Conservation (phyloP, 2,113 vertebrate species). For the Choloepus hoffmanni region DNA sequence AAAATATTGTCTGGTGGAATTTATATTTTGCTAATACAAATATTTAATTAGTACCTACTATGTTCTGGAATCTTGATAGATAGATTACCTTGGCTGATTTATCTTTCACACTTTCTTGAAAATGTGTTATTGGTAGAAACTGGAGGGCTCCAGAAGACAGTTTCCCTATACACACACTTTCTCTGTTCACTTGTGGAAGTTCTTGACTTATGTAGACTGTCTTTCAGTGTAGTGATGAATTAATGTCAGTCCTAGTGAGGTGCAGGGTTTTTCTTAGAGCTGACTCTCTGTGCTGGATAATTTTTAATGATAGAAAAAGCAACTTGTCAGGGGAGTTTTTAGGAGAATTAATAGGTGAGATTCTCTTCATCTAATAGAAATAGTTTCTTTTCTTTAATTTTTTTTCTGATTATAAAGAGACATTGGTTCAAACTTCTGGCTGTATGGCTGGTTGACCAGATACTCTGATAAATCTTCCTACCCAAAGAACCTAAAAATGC, state of each 20-base stretch:
- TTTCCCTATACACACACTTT: neutral
- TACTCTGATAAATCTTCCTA: neutral
- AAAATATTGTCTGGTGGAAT: neutral
- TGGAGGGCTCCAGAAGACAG: neutral
- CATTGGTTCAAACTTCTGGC: neutral
- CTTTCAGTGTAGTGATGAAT: neutral
- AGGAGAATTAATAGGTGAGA: neutral
- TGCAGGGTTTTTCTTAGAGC: neutral
- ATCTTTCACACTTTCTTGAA: neutral
- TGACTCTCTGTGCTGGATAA: neutral
- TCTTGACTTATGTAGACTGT: neutral
- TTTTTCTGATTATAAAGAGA: constrained; percentile 37
- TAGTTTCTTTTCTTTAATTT: neutral
- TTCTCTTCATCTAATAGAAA: neutral
- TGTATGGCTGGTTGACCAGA: neutral
- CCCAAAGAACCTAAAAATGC: neutral
- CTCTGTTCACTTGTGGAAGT: neutral
- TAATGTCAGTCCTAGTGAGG: neutral
- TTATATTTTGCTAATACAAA: neutral
- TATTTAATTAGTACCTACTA: neutral
- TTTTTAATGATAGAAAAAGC: neutral
- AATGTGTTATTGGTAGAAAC: neutral
- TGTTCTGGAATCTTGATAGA: neutral
- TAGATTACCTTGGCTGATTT: neutral
- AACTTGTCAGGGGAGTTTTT: neutral